Percentiles rank a stretch among this genome's conserved stretches.
Evolutionary conservation across 1,140 invertebrate genomes (phyloP).

Genomic region (Parasteatoda tepidariorum): DNA sequence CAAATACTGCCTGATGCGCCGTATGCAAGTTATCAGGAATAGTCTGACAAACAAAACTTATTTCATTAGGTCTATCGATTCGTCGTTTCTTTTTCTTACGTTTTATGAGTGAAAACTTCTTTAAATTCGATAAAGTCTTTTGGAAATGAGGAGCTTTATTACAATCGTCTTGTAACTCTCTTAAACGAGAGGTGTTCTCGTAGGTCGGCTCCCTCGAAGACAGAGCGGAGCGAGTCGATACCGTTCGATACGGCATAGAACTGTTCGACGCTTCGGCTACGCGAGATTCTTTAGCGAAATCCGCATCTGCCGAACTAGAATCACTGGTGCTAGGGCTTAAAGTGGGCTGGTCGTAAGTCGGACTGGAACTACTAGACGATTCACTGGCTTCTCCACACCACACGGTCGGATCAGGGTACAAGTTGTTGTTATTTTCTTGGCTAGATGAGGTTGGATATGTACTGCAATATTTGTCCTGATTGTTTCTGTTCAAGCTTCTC

Average conservation of each 20-base stretch:
- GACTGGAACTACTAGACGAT: conserved; percentile 62
- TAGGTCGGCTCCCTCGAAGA: not conserved
- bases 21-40: conserved; percentile 11
- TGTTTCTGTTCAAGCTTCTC: not conserved
- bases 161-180: conserved; percentile 13
- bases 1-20: conserved; percentile 27
- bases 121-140: conserved; percentile 37
- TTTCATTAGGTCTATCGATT: conserved; percentile 21
- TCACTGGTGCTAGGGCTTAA: conserved; percentile 63
- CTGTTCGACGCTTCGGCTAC: not conserved
- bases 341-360: conserved; percentile 62
- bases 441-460: conserved; percentile 23
- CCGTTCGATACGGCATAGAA: conserved; percentile 11
- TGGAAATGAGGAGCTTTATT: conserved; percentile 44
- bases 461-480: conserved; percentile 35
- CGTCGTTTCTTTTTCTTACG: conserved; percentile 45
- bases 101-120: conserved; percentile 55
- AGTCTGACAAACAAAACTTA: conserved; percentile 39
- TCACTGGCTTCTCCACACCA: conserved; percentile 63
- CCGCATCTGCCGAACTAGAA: conserved; percentile 62
- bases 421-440: conserved; percentile 33
- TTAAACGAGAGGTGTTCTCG: not conserved
- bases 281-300: conserved; percentile 34
- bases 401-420: conserved; percentile 59
- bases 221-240: not conserved